Base-by-base conservation (phyloP, 2,797 vertebrate genomes). In the Sternarchorhynchus goeldii region DNA sequence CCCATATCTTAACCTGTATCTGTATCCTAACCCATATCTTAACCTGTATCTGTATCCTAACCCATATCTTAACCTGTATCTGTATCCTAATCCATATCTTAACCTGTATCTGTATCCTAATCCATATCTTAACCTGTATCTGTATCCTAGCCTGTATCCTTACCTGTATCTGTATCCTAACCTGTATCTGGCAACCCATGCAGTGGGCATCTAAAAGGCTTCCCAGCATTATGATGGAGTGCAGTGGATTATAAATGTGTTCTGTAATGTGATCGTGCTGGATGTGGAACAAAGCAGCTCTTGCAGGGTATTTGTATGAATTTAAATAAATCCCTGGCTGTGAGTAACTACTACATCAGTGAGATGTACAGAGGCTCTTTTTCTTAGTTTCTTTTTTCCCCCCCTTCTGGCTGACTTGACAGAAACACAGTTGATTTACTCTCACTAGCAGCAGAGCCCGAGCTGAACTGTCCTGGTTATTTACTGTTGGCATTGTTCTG, bases 281-380 rank as follows among this genome's bases (percentile, higher is more conserved):
- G 79, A 67, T 62, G 75, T 65, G 31, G 80, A 81, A 67, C 50
- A 76, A 36, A 57, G 60, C 55, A 25, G 79, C 65, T 58, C 84
- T 76, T 20, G 78, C 63, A 36, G 83, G 77, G 75, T 81, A 79
- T 71, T 77, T 81, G 81, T 88, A 85, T 91, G 89, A 91, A 93
- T 93, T 91, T 92, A 91, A 93, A 93, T 91, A 87, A 90, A 89
- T 86, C 81, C 58, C 88, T 68, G 1, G 77, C 82, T 73, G 79
- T 88, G 88, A 89, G 88, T 90, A 92, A 93, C 91, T 90, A 89
- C 91, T 91, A 89, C 88, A 85, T 88, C 86, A 88, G 86, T 89
- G 84, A 88, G 86, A 91, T 89, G 77, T 68, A 56, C 18, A 59
- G 45, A 12, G 8, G 45, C 12, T 25, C 50, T 68, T 29, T 53